A percentile compares a stretch with the other conserved stretches of the same genome.
phyloP scores from a whole-genome alignment of 2,113 vertebrate genomes.

The Rostratula benghalensis region DNA sequence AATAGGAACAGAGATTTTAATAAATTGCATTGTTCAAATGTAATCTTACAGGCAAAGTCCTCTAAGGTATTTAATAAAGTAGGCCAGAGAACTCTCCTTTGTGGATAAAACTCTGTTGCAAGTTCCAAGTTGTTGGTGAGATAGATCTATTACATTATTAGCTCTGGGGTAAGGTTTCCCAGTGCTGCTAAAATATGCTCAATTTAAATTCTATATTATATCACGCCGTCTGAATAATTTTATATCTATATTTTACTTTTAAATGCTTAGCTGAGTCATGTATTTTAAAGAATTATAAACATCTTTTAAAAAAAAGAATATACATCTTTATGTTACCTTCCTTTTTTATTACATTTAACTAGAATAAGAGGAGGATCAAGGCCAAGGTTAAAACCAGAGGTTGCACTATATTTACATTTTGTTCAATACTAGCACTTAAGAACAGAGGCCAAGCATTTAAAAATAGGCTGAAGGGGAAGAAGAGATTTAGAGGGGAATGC shows the following conservation, averaged over 20 bases:
- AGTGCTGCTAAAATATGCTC: constrained; percentile 62
- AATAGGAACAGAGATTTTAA: constrained; percentile 38
- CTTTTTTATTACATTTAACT: constrained; percentile 59
- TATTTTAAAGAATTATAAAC: constrained; percentile 57
- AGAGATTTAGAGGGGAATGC: constrained; percentile 64
- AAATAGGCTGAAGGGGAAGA: constrained; percentile 61
- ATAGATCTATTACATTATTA: constrained; percentile 58
- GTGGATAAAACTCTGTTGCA: constrained; percentile 61
- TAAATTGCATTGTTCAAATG: constrained; percentile 58
- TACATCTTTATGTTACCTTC: constrained; percentile 41
- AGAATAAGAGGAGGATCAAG: constrained; percentile 25
- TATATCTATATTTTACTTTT: constrained; percentile 70
- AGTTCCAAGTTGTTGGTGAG: constrained; percentile 32
- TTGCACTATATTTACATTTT: constrained; percentile 58
- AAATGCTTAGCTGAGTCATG: constrained; percentile 64
- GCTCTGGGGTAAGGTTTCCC: constrained; percentile 61
- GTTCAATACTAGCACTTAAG: constrained; percentile 43
- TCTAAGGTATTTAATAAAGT: constrained; percentile 66
- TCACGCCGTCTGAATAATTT: constrained; percentile 59
- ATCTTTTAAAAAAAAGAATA: not conserved
- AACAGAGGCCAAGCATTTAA: constrained; percentile 55
- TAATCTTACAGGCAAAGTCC: constrained; percentile 51
- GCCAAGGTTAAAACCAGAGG: constrained; percentile 38
- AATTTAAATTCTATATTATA: constrained; percentile 69
- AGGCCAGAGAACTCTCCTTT: constrained; percentile 59